A percentile compares a stretch with the other conserved stretches of the same genome.
Conservation (phyloP, 2,113 vertebrate genomes). For the Leucosticte australis region DNA sequence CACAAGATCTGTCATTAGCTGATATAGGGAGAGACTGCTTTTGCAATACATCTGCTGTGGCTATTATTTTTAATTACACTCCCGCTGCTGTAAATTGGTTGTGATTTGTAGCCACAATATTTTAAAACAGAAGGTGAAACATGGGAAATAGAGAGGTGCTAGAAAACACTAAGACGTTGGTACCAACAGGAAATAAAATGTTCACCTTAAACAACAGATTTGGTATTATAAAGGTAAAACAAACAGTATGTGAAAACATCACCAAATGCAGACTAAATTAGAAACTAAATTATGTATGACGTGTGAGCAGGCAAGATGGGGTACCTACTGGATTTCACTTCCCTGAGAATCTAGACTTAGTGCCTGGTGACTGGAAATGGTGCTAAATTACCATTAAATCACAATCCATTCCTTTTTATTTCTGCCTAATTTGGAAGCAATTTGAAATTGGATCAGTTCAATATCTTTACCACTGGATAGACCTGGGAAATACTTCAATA, state of each 20-base stretch:
- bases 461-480: neutral
- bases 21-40: slow-evolving; percentile 22
- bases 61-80: slow-evolving; percentile 74
- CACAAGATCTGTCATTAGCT: neutral
- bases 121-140: slow-evolving; percentile 2
- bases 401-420: neutral
- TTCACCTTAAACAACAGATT: neutral
- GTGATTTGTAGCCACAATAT: slow-evolving; percentile 21
- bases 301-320: neutral
- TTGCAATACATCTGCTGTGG: slow-evolving; percentile 58
- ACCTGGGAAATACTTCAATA: neutral
- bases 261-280: slow-evolving; percentile 2
- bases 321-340: neutral
- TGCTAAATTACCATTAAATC: neutral
- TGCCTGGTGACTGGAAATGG: neutral
- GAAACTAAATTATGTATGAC: neutral
- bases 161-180: neutral
- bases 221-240: neutral
- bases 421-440: neutral
- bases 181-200: neutral
- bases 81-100: slow-evolving; percentile 33
- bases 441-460: neutral
- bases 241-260: neutral
- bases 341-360: neutral
- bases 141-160: neutral